Base-by-base conservation (phyloP, 2,888 invertebrate genomes). In the Morpho achilles region DNA sequence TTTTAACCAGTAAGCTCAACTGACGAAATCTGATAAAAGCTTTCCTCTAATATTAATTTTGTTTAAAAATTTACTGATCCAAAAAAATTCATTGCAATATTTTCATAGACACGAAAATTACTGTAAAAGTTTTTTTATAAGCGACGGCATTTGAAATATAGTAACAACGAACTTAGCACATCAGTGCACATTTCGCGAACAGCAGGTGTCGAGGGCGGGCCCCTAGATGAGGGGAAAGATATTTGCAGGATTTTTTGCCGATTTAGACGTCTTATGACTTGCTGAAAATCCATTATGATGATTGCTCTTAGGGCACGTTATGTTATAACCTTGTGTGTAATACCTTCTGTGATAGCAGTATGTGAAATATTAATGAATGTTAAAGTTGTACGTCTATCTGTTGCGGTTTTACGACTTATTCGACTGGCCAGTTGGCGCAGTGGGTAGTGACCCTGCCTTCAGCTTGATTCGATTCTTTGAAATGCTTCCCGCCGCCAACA, bases 131-230 rank as follows among this genome's bases (percentile, higher is more conserved):
- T 50, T 41, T 46, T 56, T 60, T 55, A 42, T 57, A 60, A 43
- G 47, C 54, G 50, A 57, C 54, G 53, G 54, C 55, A 53, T 47
- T 56, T 55, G 60, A 58, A 56, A 56, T 62, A 55, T 60, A 60
- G 64, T 55, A 58, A 59, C 56, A 53, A 51, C 52, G 45, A 65
- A 64, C 61, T 69, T 67, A 69, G 65, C 67, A 69, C 69, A 70
- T 70, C 69, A 66, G 63, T 64, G 66, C 65, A 66, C 69, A 69
- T 70, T 69, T 70, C 67, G 66, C 65, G 62, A 63, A 69, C 61
- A 70, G 70, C 71, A 72, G 72, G 72, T 72, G 72, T 65, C 61
- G 65, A 65, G 65, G 66, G 68, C 56, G 51, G 42, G 50, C 55
- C 65, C 67, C 65, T 57, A 55, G 56, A 58, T 53, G 55, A 67